A percentile compares a stretch with the other conserved stretches of the same genome.
Conservation (phyloP, 2,888 invertebrate genomes). For the Ophion ventricosus region DNA sequence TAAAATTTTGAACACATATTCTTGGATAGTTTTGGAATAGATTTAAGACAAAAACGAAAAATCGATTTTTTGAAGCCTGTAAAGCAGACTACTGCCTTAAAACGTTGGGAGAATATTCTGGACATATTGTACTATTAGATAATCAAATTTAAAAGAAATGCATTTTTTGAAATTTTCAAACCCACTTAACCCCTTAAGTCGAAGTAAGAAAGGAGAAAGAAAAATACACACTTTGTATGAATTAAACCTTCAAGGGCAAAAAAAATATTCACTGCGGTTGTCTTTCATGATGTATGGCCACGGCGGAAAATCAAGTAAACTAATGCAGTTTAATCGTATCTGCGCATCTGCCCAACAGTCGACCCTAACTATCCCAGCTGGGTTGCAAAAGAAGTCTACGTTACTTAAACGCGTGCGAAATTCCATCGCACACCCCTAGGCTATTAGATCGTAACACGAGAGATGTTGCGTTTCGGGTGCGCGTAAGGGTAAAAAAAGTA, state of each 20-base stretch:
- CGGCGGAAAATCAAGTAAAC: conserved; percentile 23
- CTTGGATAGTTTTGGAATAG: no score
- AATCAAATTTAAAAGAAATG: no score
- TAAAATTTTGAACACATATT: no score
- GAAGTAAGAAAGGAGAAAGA: neutral
- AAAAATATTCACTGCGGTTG: conserved; percentile 24
- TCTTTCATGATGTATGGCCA: conserved; percentile 1
- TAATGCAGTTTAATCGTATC: conserved; percentile 41
- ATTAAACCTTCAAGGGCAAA: conserved; percentile 18
- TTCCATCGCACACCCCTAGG: conserved; percentile 18
- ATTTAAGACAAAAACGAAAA: no score
- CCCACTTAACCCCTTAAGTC: no score
- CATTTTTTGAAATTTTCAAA: no score
- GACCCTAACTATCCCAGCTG: conserved; percentile 30
- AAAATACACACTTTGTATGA: conserved; percentile 4
- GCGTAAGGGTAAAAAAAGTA: neutral
- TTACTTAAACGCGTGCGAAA: conserved; percentile 36
- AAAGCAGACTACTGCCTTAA: no score
- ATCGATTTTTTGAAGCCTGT: no score
- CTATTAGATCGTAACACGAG: conserved; percentile 33
- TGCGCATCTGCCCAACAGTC: conserved; percentile 46
- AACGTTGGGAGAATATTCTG: no score
- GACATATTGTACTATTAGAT: no score
- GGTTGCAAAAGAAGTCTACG: conserved; percentile 38
- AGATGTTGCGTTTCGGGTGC: neutral